Evolutionary conservation across 2,888 invertebrate species (phyloP).

Genomic region (Morpho deidamia): DNA sequence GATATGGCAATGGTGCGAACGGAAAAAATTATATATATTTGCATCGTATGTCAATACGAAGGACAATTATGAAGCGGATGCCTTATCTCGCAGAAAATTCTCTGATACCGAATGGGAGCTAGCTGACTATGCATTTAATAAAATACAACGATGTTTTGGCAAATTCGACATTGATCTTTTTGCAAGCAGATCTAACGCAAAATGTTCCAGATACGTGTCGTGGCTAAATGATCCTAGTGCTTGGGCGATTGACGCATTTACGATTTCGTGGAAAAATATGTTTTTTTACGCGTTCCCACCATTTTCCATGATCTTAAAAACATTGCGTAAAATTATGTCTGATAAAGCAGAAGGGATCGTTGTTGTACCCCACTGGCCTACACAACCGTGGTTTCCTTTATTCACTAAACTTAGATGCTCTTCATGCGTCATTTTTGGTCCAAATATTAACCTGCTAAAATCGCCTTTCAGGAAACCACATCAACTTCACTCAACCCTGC

Average conservation of each 20-base stretch:
- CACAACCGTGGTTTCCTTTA: background rate
- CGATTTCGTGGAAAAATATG: constrained; percentile 15
- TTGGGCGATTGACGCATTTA: constrained; percentile 8
- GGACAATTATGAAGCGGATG: constrained; percentile 23
- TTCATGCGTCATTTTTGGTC: background rate
- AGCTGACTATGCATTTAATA: background rate
- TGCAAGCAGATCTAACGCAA: constrained; percentile 15
- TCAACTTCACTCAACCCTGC: constrained; percentile 13
- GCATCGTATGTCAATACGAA: constrained; percentile 24
- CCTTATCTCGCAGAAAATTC: constrained; percentile 18
- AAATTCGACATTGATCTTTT: constrained; percentile 20
- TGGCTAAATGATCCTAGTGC: constrained; percentile 20
- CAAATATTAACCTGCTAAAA: background rate
- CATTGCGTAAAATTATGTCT: background rate
- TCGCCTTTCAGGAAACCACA: constrained; percentile 1
- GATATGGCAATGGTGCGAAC: constrained; percentile 16
- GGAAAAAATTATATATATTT: constrained; percentile 17
- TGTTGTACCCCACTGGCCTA: background rate
- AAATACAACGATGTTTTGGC: constrained; percentile 10
- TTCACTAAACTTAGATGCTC: background rate
- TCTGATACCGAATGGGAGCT: constrained; percentile 19
- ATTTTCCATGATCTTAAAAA: constrained; percentile 1
- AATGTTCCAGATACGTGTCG: constrained; percentile 19
- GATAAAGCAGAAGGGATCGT: background rate
- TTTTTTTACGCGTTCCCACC: constrained; percentile 24